Evolutionary conservation across 2,888 invertebrate species (phyloP), one percentile per base, ranked within the genome.

Genomic region (Malthinus flaveolus): DNA sequence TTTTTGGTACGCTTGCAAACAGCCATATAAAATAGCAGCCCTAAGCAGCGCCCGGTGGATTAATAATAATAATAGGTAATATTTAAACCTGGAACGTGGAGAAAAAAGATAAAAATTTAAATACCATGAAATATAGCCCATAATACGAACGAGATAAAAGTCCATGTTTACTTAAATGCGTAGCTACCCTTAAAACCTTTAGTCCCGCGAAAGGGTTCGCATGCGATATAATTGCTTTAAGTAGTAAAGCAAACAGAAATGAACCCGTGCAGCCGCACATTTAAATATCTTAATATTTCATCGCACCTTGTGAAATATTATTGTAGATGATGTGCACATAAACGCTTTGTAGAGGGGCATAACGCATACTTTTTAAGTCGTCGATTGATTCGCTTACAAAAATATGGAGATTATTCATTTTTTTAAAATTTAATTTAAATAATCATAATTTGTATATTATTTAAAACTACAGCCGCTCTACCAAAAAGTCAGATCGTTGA

Each of bases 51-150:
- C n/a, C n/a, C n/a, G n/a, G n/a, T n/a, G n/a, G n/a, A n/a, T n/a
- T n/a, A n/a, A 23, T 23, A 23, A 23, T 23, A 23, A 3, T 5
- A 23, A 23, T 23, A 2, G 2, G 5, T 23, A 23, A n/a, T n/a
- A n/a, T n/a, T 23, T 5, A 23, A 23, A 23, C 2, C 23, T 23
- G 2, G 23, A 23, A 23, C 23, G 23, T 23, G 23, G 23, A 23
- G 23, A 39, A 9, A 15, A 23, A 15, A 42, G 39, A 42, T 42
- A 42, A 42, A 42, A 54, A 57, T 49, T 37, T 63, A 63, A 63
- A 63, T 60, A 49, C 60, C 63, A 52, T 63, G 63, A 63, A 63
- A 61, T 63, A 63, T 63, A 52, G 54, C 62, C 5, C 23, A 23
- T 23, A 23, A 23, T 13, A 35, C 37, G 49, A 51, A 49, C 46